Percentiles rank a stretch among this genome's conserved stretches.
Conservation (phyloP, 2,888 invertebrate genomes). For the Therioaphis trifolii region DNA sequence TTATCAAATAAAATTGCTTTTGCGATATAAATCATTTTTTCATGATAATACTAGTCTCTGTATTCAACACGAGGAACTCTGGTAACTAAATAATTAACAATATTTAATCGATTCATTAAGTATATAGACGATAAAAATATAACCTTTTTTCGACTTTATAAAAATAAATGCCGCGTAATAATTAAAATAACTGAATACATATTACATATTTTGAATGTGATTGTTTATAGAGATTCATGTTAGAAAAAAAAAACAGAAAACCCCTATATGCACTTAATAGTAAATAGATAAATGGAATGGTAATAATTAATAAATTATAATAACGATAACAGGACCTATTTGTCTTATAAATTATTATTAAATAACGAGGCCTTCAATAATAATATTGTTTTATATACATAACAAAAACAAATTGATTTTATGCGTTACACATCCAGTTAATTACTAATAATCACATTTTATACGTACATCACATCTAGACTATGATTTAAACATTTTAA, state of each 20-base stretch:
- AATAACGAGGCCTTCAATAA: constrained; percentile 55
- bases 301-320: constrained; percentile 55
- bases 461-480: constrained; percentile 55
- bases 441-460: constrained; percentile 53
- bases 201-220: constrained; percentile 54
- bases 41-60: constrained; percentile 32
- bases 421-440: constrained; percentile 41
- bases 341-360: constrained; percentile 38
- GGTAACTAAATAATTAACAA: constrained; percentile 61
- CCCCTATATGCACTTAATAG: constrained; percentile 50
- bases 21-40: background rate
- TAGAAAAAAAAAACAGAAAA: constrained; percentile 39
- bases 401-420: constrained; percentile 32
- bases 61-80: constrained; percentile 58
- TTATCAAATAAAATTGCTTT: constrained; percentile 48
- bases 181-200: constrained; percentile 49
- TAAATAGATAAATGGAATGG: constrained; percentile 56
- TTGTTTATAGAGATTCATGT: constrained; percentile 51
- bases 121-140: constrained; percentile 58
- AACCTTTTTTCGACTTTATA: constrained; percentile 60
- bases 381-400: constrained; percentile 58
- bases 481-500: constrained; percentile 46
- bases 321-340: constrained; percentile 58
- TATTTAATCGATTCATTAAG: constrained; percentile 49
- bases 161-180: constrained; percentile 59